Base-by-base conservation (phyloP, 2,888 invertebrate genomes). In the Leucoptera coffeella region DNA sequence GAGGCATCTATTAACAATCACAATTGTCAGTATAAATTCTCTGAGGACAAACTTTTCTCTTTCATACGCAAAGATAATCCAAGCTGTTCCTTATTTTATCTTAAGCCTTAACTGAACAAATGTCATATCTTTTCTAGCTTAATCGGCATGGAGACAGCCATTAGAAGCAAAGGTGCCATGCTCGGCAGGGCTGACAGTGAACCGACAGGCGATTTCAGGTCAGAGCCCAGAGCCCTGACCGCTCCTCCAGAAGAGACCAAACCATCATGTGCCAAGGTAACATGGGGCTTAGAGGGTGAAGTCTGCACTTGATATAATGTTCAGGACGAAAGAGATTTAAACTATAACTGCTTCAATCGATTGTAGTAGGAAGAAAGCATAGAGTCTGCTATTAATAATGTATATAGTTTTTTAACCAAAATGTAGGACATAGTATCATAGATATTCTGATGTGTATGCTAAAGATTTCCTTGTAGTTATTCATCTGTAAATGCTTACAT, bases 131-230 rank as follows among this genome's bases (percentile, higher is more conserved):
- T n/a, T 4, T 29, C 1, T 41, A 65, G 65, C 12, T 31, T 64
- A 29, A 33, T 62, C 8, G 62, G 58, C 0, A 28, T 64, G 1
- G 54, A 62, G 35, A 36, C 37, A 0, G 55, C 60, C 0, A 30
- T 54, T 15, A 31, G 34, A 3, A 56, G 57, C 49, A 29, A 33
- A n/a, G 48, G 47, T 2, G 61, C 50, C 0, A 37, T 38, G 20
- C 40, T 62, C 12, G 65, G 65, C 0, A 47, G 62, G 1, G 50
- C 53, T 1, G 49, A 51, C 29, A 36, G 36, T 2, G 42, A 37
- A 8, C 41, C 45, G 15, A 33, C 35, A n/a, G 32, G 30, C 24
- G 37, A 38, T 17, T 38, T 37, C 7, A 36, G 38, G 23, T 10
- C 38, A 5, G 43, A 38, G 29, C 56, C 58, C 2, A 36, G 48